These are phyloP conservation scores for Origma solitaria DNA, from an alignment of 2,113 vertebrate genomes.

Conservation along the genomic window DNA sequence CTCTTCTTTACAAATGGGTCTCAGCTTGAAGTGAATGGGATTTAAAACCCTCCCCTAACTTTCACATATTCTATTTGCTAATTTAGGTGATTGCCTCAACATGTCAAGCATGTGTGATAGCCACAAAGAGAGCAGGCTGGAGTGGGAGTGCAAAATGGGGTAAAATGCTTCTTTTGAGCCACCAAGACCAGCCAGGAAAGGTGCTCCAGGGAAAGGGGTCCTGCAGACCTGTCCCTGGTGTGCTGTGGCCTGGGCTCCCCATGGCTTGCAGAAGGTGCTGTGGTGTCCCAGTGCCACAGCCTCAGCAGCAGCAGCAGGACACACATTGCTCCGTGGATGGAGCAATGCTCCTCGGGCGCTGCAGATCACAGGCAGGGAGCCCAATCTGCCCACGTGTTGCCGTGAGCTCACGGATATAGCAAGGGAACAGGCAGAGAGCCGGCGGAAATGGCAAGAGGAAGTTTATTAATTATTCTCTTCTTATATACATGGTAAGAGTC, in stretches of 20 bases:
- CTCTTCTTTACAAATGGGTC: background rate
- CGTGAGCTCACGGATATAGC: too few relatives aligned
- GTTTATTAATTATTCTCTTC: too few relatives aligned
- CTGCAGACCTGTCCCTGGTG: fast-evolving
- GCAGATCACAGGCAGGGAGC: fast-evolving
- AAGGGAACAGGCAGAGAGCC: too few relatives aligned
- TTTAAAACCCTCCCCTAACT: background rate
- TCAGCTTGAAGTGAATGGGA: background rate
- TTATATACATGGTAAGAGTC: too few relatives aligned
- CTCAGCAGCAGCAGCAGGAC: fast-evolving
- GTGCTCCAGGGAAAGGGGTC: background rate
- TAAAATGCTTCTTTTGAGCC: background rate
- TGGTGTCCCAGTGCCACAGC: background rate
- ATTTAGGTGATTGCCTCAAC: background rate
- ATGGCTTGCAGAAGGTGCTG: fast-evolving
- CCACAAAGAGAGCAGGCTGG: background rate
- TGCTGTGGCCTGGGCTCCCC: fast-evolving
- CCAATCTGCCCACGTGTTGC: background rate
- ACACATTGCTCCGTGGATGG: fast-evolving
- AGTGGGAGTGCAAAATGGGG: background rate
- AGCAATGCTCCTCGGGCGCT: fast-evolving
- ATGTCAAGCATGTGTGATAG: fast-evolving
- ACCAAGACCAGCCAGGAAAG: background rate
- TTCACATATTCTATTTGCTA: background rate
- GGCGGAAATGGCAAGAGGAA: too few relatives aligned